Evolutionary conservation across 37 sponge, comb jelly and placozoan species (phyloP).

Genomic region (Geodia barretti): DNA sequence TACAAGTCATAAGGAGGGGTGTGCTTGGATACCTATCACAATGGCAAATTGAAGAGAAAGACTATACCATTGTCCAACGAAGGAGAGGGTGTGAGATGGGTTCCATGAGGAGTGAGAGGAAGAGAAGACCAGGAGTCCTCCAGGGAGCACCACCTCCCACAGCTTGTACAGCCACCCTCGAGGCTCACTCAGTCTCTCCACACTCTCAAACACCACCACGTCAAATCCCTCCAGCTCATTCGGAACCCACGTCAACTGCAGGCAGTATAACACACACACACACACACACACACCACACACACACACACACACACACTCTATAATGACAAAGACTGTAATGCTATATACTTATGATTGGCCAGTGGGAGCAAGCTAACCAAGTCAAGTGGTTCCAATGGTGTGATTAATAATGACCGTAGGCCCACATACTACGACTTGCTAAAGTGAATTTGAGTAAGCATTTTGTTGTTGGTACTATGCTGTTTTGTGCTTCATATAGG

Average conservation of each 20-base stretch:
- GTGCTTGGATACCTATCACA: not conserved
- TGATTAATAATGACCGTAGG: no score
- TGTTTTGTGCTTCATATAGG: no score
- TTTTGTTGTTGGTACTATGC: no score
- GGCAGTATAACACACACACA: not conserved
- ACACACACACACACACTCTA: conserved; percentile 5
- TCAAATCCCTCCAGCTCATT: conserved; percentile 69
- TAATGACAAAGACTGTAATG: conserved; percentile 11
- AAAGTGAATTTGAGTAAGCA: no score
- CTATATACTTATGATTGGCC: conserved; percentile 19
- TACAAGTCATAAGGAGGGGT: not conserved
- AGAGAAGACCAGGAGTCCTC: conserved; percentile 50
- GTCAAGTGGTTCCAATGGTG: no score
- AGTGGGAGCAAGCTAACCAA: no score
- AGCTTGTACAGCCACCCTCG: conserved; percentile 75
- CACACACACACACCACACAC: conserved; percentile 5
- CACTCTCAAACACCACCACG: conserved; percentile 59
- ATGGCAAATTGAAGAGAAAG: no score
- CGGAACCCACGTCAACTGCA: conserved; percentile 82
- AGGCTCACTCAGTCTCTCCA: conserved; percentile 66
- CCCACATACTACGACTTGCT: no score
- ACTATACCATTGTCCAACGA: conserved; percentile 78
- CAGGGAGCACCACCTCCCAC: conserved; percentile 62
- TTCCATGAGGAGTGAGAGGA: conserved; percentile 46
- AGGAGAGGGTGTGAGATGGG: not conserved